Conservation (phyloP, 35 echinoderm and acorn worm genomes). For the Apostichopus japonicus region DNA sequence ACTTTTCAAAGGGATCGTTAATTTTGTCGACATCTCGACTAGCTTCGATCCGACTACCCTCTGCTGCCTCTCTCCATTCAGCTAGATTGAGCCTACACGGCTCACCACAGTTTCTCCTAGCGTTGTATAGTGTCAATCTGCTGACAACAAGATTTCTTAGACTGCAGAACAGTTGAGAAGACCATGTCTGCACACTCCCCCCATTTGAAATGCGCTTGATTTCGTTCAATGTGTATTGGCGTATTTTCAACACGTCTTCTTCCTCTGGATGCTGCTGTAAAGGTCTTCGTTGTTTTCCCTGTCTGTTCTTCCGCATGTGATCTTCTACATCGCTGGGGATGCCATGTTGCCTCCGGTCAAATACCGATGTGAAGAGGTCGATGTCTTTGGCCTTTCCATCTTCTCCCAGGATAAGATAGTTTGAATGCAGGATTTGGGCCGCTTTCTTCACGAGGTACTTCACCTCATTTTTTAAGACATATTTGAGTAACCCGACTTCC, state of each 20-base stretch:
- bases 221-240: not conserved
- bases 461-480: not conserved
- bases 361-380: slow-evolving; percentile 34
- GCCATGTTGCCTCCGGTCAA: slow-evolving; percentile 14
- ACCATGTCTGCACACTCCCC: not conserved
- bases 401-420: not conserved
- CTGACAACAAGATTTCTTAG: slow-evolving; percentile 36
- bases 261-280: slow-evolving; percentile 21
- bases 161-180: slow-evolving; percentile 4
- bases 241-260: not conserved
- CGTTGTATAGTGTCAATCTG: slow-evolving; percentile 58
- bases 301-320: slow-evolving; percentile 39
- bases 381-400: slow-evolving; percentile 38
- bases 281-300: slow-evolving; percentile 28
- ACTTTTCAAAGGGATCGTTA: not conserved
- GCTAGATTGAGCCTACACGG: slow-evolving; percentile 14
- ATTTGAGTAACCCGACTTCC: not conserved
- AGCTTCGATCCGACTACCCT: slow-evolving; percentile 10
- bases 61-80: slow-evolving; percentile 12
- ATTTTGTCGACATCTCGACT: not conserved
- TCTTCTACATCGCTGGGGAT: slow-evolving; percentile 43
- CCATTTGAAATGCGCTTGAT: not conserved
- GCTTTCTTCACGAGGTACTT: not conserved
- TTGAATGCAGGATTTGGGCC: not conserved
- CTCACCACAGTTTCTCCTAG: slow-evolving; percentile 52